phyloP scores from a whole-genome alignment of 2,888 invertebrate species.

The Philopedon plagiatum region DNA sequence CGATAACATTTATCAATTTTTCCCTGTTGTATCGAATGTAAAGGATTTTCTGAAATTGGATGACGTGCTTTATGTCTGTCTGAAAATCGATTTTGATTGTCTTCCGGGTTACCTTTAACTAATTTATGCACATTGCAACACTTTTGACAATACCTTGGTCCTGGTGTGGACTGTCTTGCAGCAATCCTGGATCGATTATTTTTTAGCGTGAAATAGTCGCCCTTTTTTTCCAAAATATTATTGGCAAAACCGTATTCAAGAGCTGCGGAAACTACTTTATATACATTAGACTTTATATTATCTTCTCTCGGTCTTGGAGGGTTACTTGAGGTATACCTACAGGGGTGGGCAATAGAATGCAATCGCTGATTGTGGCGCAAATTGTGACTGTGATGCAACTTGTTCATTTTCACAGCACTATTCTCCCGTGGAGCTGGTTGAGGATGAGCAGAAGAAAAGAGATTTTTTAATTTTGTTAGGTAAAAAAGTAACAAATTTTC shows the following conservation, averaged over 20 bases:
- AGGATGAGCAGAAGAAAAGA: constrained; percentile 49
- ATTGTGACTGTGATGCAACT: constrained; percentile 30
- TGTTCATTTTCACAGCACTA: constrained; percentile 45
- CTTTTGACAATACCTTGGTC: constrained; percentile 39
- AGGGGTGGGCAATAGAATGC: constrained; percentile 34
- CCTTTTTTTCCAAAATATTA: constrained; percentile 57
- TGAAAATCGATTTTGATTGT: not conserved
- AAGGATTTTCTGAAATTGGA: not conserved
- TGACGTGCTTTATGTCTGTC: not conserved
- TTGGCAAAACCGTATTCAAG: constrained; percentile 59
- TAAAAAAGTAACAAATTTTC: constrained; percentile 58
- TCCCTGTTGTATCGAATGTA: constrained; percentile 11
- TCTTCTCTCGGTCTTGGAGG: constrained; percentile 36
- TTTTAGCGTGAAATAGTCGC: constrained; percentile 56
- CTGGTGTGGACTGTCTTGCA: constrained; percentile 46
- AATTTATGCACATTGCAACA: constrained; percentile 29
- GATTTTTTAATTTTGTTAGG: constrained; percentile 55
- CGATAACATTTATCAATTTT: constrained; percentile 4
- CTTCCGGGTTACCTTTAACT: not conserved
- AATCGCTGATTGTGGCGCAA: constrained; percentile 1
- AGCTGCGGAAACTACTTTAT: constrained; percentile 58
- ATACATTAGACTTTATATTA: constrained; percentile 46
- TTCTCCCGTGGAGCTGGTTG: constrained; percentile 33
- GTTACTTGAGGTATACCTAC: constrained; percentile 46
- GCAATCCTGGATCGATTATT: constrained; percentile 40